Base-by-base conservation (phyloP, 2,113 vertebrate genomes). In the Cranoglanis bouderius region DNA sequence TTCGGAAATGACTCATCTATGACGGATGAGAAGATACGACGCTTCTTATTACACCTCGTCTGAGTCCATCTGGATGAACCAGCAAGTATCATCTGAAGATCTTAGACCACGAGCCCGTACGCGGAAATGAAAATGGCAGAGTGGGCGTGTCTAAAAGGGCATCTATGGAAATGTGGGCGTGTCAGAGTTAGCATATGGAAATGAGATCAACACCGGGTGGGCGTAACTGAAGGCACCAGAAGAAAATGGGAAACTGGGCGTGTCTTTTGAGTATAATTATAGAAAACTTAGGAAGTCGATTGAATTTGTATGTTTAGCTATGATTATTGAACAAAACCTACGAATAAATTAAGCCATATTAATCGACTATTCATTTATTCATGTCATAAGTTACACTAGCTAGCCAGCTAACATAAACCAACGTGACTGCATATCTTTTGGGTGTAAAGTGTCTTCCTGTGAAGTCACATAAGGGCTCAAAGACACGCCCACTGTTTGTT, bases 1-100 rank as follows among this genome's bases (percentile, higher is more conserved):
- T 51, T 55, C 51, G 67, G 84, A 88, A 91, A 90, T 90, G 78
- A 90, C 86, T 91, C 81, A 84, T 16, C 53, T 63, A 43, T 80
- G 81, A 90, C 53, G 59, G 82, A 90, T 80, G 24, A 88, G 63
- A 74, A 10, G 61, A 57, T 43, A 32, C 35, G 67, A 87, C 14
- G 53, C 53, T 16, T 81, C 61, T 87, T 38, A 81, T 86, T 86
- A 55, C n/a, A 72, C 46, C 57, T 81, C 77, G 26, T 32, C 67
- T 26, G 51, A 10, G 53, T 83, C 83, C 43, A 49, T 82, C 78
- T 83, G 26, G 55, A 43, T 80, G 55, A 35, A 26, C 21, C 35
- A 10, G 19, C 49, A 51, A 6, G 24, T 13, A 9, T 81, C 3
- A 32, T 3, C 78, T 35, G 46, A 35, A 81, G 78, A 55, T 18